Evolutionary conservation across 2,888 invertebrate genomes (phyloP).

Genomic region (Drymonia ruficornis): DNA sequence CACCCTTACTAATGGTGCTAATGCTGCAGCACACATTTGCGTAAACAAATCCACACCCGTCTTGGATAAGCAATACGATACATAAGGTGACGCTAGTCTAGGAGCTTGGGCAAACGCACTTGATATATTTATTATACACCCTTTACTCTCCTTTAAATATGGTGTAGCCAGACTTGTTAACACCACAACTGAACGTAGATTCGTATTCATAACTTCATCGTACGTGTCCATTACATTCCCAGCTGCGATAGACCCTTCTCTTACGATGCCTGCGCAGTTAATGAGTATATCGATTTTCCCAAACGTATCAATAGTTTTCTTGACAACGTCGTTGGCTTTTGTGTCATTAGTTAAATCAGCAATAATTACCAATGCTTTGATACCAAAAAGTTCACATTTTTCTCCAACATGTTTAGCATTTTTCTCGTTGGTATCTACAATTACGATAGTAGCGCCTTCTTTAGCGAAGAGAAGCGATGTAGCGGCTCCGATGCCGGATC

Average conservation of each 20-base stretch:
- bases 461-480: constrained; percentile 1
- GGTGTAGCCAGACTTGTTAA: not conserved
- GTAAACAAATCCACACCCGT: not conserved
- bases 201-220: constrained; percentile 5
- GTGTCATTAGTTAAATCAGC: not conserved
- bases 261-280: not conserved
- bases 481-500: constrained; percentile 2
- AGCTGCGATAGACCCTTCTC: not conserved
- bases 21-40: not conserved
- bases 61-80: not conserved
- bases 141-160: not conserved
- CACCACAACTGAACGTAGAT: not conserved
- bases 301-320: not conserved
- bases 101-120: not conserved
- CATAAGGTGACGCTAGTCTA: not conserved
- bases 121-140: not conserved
- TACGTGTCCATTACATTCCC: not conserved
- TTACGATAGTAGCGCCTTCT: not conserved
- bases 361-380: not conserved
- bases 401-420: not conserved
- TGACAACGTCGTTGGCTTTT: not conserved
- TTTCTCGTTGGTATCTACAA: not conserved
- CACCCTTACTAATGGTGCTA: not conserved
- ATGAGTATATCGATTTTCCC: not conserved
- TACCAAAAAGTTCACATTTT: not conserved